Percentiles rank a stretch among this genome's conserved stretches.
phyloP scores from a whole-genome alignment of 2,888 invertebrate species.

The Anaspis maculata region DNA sequence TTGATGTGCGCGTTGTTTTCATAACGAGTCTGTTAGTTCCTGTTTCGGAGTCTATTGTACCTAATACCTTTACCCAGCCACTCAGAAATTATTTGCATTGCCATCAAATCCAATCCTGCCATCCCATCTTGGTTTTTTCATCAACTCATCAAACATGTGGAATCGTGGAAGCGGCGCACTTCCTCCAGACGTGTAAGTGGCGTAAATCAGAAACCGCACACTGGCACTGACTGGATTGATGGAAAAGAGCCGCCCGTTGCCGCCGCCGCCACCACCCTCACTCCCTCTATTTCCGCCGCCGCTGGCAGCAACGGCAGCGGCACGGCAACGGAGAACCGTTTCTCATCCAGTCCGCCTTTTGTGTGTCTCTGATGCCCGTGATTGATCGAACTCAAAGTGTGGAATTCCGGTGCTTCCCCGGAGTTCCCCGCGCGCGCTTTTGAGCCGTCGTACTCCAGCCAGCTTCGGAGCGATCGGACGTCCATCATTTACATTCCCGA shows the following conservation, averaged over 20 bases:
- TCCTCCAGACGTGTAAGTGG: constrained; percentile 2
- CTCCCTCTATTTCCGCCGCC: not conserved
- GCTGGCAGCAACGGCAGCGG: not conserved
- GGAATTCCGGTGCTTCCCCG: constrained; percentile 13
- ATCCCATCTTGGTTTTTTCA: constrained; percentile 2
- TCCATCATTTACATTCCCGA: constrained; percentile 18
- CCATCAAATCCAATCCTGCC: not conserved
- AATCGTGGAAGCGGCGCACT: too few relatives aligned
- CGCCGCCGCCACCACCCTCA: too few relatives aligned
- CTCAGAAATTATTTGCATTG: too few relatives aligned
- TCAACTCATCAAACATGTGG: constrained; percentile 1
- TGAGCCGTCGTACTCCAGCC: too few relatives aligned
- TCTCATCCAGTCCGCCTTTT: constrained; percentile 18
- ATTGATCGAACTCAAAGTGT: constrained; percentile 20
- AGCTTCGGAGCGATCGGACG: constrained; percentile 15
- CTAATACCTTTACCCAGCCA: too few relatives aligned
- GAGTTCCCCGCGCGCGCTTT: too few relatives aligned
- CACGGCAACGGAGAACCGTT: constrained; percentile 6
- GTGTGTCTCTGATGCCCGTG: constrained; percentile 19
- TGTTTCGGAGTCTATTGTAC: too few relatives aligned
- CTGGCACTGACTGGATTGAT: constrained; percentile 2
- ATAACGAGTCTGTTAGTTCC: too few relatives aligned
- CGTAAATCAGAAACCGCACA: constrained; percentile 2
- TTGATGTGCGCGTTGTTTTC: too few relatives aligned
- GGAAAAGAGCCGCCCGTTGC: constrained; percentile 2